phyloP scores from a whole-genome alignment of 2,888 invertebrate species.

The Stegophylla sp. region DNA sequence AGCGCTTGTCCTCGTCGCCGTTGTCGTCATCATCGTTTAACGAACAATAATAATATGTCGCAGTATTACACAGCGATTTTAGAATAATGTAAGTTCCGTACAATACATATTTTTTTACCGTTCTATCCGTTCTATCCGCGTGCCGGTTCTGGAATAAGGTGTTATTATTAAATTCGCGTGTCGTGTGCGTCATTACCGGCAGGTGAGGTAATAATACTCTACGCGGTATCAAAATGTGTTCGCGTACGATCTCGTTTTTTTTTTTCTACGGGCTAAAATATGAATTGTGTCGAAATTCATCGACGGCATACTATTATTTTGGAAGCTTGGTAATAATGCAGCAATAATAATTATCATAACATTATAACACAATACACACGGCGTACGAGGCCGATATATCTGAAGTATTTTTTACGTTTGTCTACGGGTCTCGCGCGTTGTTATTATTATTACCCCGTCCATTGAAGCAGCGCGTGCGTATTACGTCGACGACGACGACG shows the following conservation, averaged over 20 bases:
- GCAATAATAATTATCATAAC: too few relatives aligned
- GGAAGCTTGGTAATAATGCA: not conserved
- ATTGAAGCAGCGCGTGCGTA: not conserved
- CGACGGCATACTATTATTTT: not conserved
- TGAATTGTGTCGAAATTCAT: not conserved
- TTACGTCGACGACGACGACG: not conserved
- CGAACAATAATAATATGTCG: slow-evolving; percentile 26
- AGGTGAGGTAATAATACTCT: not conserved
- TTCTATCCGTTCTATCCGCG: not conserved
- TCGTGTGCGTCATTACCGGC: not conserved
- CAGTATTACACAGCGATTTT: not conserved
- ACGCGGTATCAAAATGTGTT: not conserved
- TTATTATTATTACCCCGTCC: not conserved
- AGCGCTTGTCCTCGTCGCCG: not conserved
- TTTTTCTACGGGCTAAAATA: not conserved
- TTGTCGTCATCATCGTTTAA: slow-evolving; percentile 27
- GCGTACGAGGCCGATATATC: not conserved
- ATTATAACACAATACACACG: not conserved
- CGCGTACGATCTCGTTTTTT: not conserved
- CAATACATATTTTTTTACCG: not conserved
- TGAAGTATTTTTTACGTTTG: not conserved
- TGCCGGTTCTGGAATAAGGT: not conserved
- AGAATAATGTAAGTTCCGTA: not conserved
- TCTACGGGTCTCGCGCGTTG: not conserved
- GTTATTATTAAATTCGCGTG: not conserved